These are phyloP conservation scores for Parapristionchus giblindavisi DNA, from an alignment of 2,888 invertebrate genomes.

Conservation along the genomic window DNA sequence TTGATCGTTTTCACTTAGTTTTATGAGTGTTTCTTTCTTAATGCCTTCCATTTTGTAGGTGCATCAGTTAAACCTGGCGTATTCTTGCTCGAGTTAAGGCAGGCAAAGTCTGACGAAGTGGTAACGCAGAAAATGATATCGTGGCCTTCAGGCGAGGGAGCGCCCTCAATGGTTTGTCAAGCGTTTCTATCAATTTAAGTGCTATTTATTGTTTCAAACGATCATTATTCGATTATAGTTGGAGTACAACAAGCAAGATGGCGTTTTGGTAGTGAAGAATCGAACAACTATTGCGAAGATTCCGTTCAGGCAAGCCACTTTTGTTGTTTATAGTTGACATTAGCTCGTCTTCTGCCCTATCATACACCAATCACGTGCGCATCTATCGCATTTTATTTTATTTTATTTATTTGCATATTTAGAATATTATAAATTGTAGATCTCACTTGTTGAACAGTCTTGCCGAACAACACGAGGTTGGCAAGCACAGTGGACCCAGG, in stretches of 20 bases:
- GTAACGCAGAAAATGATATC: background rate
- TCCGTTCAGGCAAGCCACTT: slow-evolving; percentile 25
- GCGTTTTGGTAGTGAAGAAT: slow-evolving; percentile 7
- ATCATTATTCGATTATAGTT: slow-evolving; percentile 10
- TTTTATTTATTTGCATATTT: background rate
- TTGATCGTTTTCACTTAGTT: too few species aligned
- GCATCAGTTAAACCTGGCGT: background rate
- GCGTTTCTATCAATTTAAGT: background rate
- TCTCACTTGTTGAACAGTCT: slow-evolving; percentile 7
- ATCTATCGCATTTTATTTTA: background rate
- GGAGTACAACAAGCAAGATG: slow-evolving; percentile 4
- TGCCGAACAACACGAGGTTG: background rate
- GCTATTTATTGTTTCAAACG: background rate
- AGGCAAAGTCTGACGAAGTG: slow-evolving; percentile 5
- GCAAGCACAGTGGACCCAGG: background rate
- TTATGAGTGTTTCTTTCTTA: too few species aligned
- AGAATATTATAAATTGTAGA: background rate
- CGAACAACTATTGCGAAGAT: slow-evolving; percentile 27
- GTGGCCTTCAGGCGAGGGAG: slow-evolving; percentile 28
- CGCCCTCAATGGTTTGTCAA: background rate
- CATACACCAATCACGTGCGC: too few species aligned
- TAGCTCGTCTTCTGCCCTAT: background rate
- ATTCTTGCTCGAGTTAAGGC: slow-evolving; percentile 15
- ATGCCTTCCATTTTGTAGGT: background rate
- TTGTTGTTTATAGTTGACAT: background rate